These are phyloP conservation scores for Plecturocebus donacophilus DNA, from an alignment of 2,113 vertebrate genomes.

Conservation along the genomic window DNA sequence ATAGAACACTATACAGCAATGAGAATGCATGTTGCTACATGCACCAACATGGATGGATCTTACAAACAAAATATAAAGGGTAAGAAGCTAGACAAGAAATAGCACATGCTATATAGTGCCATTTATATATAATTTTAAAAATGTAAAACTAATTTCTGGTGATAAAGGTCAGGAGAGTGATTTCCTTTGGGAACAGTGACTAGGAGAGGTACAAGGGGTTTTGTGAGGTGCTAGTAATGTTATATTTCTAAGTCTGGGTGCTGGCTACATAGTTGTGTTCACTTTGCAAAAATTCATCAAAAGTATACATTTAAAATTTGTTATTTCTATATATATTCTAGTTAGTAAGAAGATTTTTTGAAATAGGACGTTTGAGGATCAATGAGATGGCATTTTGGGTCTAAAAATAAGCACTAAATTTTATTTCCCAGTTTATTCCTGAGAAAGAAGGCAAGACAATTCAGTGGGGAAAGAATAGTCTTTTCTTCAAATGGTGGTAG, in stretches of 20 bases:
- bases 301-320: not conserved
- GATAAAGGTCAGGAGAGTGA: not conserved
- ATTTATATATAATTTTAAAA: not conserved
- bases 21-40: not conserved
- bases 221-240: not conserved
- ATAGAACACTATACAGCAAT: not conserved
- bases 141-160: not conserved
- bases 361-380: not conserved
- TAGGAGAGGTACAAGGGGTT: not conserved
- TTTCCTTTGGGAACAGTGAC: not conserved
- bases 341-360: conserved; percentile 7
- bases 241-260: not conserved
- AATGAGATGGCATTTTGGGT: not conserved
- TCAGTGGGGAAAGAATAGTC: not conserved
- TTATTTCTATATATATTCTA: not conserved
- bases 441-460: not conserved
- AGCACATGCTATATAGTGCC: not conserved
- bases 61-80: not conserved
- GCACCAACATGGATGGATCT: not conserved
- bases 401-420: not conserved
- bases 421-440: not conserved
- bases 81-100: not conserved
- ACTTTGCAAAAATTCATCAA: not conserved
- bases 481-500: not conserved
- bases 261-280: not conserved